phyloP scores from a whole-genome alignment of 2,888 invertebrate species.

The Agrotis exclamationis region DNA sequence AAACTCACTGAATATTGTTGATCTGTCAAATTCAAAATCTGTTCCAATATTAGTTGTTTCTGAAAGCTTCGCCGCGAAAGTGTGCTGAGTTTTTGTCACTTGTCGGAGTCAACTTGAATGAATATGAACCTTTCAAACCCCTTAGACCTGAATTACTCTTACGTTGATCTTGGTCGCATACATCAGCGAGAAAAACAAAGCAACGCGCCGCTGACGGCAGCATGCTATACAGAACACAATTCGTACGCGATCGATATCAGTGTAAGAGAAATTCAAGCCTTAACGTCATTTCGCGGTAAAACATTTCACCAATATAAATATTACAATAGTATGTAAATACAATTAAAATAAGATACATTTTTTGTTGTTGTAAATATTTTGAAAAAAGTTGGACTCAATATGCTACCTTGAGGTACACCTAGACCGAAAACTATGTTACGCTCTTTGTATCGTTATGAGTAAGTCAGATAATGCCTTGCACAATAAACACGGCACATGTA shows the following conservation, averaged over 20 bases:
- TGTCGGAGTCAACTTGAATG: not conserved
- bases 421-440: not conserved
- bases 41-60: not conserved
- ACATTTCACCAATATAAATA: not conserved
- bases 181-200: no score
- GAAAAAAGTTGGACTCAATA: not conserved
- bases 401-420: not conserved
- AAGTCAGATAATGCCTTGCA: not conserved
- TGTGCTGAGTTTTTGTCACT: not conserved
- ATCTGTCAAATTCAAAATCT: conserved; percentile 9
- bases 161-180: no score
- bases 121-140: no score
- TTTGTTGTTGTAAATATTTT: no score
- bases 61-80: not conserved
- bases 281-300: not conserved
- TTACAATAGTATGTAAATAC: not conserved
- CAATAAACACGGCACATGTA: not conserved
- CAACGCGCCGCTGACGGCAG: no score
- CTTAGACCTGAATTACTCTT: no score
- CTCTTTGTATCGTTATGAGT: no score
- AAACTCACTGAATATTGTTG: not conserved
- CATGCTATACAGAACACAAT: no score
- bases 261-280: no score
- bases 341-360: not conserved
- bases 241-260: no score